These are phyloP conservation scores for Clivina fossor DNA, from an alignment of 2,888 invertebrate genomes.

Conservation along the genomic window DNA sequence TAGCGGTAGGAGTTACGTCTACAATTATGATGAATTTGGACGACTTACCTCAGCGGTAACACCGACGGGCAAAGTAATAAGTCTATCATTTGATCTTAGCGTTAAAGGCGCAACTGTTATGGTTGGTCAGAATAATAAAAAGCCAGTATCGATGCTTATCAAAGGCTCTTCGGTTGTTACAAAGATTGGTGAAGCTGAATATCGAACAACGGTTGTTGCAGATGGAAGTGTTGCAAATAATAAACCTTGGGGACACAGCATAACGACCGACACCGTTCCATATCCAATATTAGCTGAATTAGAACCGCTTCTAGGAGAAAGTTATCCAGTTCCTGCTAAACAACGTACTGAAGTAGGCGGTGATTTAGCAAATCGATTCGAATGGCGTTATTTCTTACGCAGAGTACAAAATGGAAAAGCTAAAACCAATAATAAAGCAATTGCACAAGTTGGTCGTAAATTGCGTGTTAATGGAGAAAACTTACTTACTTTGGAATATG, in stretches of 20 bases:
- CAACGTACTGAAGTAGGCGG: conserved; percentile 88
- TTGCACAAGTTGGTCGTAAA: conserved; percentile 83
- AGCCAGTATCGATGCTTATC: conserved; percentile 82
- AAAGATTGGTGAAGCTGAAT: conserved; percentile 79
- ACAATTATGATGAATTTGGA: conserved; percentile 94
- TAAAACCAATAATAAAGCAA: conserved; percentile 62
- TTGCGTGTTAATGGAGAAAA: conserved; percentile 89
- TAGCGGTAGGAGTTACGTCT: conserved; percentile 87
- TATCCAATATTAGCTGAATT: conserved; percentile 88
- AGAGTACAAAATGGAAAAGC: conserved; percentile 67
- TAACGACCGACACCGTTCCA: conserved; percentile 88
- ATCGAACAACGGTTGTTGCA: conserved; percentile 74
- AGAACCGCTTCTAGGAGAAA: conserved; percentile 84
- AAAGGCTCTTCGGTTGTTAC: conserved; percentile 85
- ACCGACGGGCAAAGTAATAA: conserved; percentile 92
- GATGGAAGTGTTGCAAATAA: conserved; percentile 82
- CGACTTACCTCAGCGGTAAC: conserved; percentile 88
- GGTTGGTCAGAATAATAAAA: conserved; percentile 79
- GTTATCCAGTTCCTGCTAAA: conserved; percentile 88
- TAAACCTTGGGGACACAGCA: conserved; percentile 84
- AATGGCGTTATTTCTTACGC: conserved; percentile 92
- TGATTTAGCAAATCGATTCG: conserved; percentile 88
- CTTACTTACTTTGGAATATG: conserved; percentile 87
- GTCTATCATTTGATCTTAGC: conserved; percentile 85
- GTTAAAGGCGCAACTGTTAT: conserved; percentile 87